phyloP scores from a whole-genome alignment of 2,113 vertebrate genomes.

The Cranoglanis bouderius region DNA sequence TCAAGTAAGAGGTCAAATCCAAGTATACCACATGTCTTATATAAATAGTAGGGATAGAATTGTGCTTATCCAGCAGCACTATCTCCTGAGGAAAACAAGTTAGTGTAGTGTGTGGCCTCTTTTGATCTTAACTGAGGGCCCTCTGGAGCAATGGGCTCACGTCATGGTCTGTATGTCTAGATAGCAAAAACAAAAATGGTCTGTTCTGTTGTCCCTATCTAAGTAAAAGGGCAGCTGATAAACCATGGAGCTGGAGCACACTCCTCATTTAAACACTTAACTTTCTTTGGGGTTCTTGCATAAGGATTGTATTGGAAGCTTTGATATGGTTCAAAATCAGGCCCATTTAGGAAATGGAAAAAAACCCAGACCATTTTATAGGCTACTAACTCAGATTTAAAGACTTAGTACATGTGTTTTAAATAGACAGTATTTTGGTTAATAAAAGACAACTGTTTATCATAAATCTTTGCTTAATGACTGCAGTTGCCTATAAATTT shows the following conservation, averaged over 20 bases:
- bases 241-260: conserved; percentile 61
- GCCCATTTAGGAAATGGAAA: conserved; percentile 18
- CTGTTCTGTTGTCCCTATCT: conserved; percentile 72
- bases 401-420: conserved; percentile 20
- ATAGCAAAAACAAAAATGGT: conserved; percentile 59
- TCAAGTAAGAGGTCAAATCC: conserved; percentile 1
- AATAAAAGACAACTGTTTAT: conserved; percentile 34
- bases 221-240: conserved; percentile 74
- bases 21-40: not conserved
- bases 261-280: conserved; percentile 12
- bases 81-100: not conserved
- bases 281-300: conserved; percentile 16
- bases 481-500: conserved; percentile 51
- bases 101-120: conserved; percentile 18
- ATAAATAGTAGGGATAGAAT: not conserved
- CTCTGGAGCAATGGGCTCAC: conserved; percentile 30
- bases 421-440: conserved; percentile 7
- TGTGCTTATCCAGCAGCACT: conserved; percentile 9
- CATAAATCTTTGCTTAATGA: conserved; percentile 21
- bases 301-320: not conserved
- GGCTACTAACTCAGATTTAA: conserved; percentile 27
- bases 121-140: conserved; percentile 44
- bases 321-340: conserved; percentile 17
- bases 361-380: not conserved
- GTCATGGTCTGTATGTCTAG: conserved; percentile 27